Conservation (phyloP, 2,888 invertebrate genomes). For the Carabus problematicus region DNA sequence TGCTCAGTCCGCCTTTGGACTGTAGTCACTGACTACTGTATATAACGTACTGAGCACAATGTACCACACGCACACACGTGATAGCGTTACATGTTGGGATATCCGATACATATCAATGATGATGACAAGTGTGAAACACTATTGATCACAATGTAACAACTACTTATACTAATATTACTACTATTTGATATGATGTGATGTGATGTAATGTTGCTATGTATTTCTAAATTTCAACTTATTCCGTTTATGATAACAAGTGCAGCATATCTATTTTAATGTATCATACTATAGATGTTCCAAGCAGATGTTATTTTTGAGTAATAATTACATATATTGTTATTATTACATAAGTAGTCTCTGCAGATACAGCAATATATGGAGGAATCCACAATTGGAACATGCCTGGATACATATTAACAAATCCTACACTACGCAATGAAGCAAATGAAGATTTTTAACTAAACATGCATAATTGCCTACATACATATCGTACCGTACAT, state of each 20-base stretch:
- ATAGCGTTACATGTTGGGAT: neutral
- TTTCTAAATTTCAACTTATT: neutral
- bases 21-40: slow-evolving; percentile 36
- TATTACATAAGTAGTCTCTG: too few species aligned
- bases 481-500: too few species aligned
- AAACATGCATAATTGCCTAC: too few species aligned
- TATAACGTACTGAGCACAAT: slow-evolving; percentile 34
- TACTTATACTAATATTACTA: neutral
- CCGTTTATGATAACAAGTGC: too few species aligned
- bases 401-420: too few species aligned
- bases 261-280: slow-evolving; percentile 35
- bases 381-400: too few species aligned
- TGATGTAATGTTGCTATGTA: slow-evolving; percentile 15
- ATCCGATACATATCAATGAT: neutral
- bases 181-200: neutral
- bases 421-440: too few species aligned
- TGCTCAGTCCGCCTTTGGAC: too few species aligned
- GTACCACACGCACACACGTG: slow-evolving; percentile 27
- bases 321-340: neutral
- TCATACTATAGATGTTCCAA: slow-evolving; percentile 26
- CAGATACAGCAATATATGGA: too few species aligned
- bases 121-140: too few species aligned
- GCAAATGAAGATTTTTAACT: too few species aligned
- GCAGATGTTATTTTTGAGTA: slow-evolving; percentile 32
- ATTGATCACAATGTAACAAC: too few species aligned